Percentiles rank a stretch among this genome's conserved stretches.
These are phyloP conservation scores for Geotrupes spiniger DNA, from an alignment of 2,888 invertebrate genomes.

Conservation along the genomic window DNA sequence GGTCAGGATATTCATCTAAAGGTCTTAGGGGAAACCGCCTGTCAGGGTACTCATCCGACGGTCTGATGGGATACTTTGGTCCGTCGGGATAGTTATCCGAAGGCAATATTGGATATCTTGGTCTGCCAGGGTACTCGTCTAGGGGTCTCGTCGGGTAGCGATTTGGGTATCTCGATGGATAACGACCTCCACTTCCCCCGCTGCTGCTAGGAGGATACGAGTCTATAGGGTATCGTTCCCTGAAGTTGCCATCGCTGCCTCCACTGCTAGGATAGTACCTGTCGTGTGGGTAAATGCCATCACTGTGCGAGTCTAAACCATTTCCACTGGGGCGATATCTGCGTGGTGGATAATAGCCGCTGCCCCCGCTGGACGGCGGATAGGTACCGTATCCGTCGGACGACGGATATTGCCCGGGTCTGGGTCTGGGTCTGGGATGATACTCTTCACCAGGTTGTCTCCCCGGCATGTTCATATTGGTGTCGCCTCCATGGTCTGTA, in stretches of 20 bases:
- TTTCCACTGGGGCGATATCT: constrained; percentile 19
- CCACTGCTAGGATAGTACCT: constrained; percentile 29
- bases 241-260: constrained; percentile 18
- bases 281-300: constrained; percentile 11
- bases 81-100: too few relatives aligned
- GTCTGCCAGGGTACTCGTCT: constrained; percentile 30
- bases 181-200: constrained; percentile 45
- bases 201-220: constrained; percentile 50
- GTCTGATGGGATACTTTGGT: constrained; percentile 19
- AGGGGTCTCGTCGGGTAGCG: neutral
- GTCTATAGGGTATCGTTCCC: constrained; percentile 9
- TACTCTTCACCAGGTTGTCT: constrained; percentile 30
- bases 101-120: too few relatives aligned
- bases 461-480: constrained; percentile 29
- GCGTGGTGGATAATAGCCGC: constrained; percentile 17
- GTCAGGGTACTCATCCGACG: too few relatives aligned
- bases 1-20: too few relatives aligned
- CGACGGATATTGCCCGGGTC: constrained; percentile 19
- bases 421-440: constrained; percentile 20
- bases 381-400: constrained; percentile 25
- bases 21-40: constrained; percentile 19
- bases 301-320: constrained; percentile 22
- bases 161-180: constrained; percentile 37
- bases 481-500: constrained; percentile 49
- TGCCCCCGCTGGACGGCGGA: constrained; percentile 23